Conservation (phyloP, 2,113 vertebrate genomes). For the Nycticorax nycticorax region DNA sequence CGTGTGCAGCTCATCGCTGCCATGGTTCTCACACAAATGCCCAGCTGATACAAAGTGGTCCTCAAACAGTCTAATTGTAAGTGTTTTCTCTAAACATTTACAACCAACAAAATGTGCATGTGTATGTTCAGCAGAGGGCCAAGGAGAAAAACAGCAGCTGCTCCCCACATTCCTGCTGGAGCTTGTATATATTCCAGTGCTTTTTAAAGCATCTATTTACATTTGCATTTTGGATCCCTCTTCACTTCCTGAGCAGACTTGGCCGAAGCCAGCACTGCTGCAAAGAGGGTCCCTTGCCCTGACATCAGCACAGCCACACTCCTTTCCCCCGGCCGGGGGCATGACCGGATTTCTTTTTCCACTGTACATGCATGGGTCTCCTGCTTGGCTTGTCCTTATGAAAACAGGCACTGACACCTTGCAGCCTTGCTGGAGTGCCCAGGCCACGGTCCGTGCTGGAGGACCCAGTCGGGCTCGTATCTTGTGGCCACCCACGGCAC, state of each 20-base stretch:
- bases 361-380: rapidly evolving
- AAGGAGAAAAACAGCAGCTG: constrained; percentile 42
- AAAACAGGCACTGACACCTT: background rate
- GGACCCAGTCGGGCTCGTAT: background rate
- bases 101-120: constrained; percentile 32
- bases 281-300: background rate
- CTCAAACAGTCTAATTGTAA: background rate
- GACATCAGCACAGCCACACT: background rate
- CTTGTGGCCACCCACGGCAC: background rate
- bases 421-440: background rate
- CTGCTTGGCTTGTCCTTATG: background rate
- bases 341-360: background rate
- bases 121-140: background rate
- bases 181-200: constrained; percentile 38
- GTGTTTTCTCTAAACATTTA: constrained; percentile 70
- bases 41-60: constrained; percentile 8
- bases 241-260: background rate
- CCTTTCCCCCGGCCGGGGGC: rapidly evolving
- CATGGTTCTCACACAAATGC: background rate
- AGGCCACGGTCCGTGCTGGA: rapidly evolving
- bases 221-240: constrained; percentile 18
- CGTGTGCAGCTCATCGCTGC: background rate
- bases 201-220: constrained; percentile 67
- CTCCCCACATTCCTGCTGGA: constrained; percentile 8
- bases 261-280: background rate